Evolutionary conservation across 2,888 invertebrate species (phyloP).

Genomic region (Helleia helle): DNA sequence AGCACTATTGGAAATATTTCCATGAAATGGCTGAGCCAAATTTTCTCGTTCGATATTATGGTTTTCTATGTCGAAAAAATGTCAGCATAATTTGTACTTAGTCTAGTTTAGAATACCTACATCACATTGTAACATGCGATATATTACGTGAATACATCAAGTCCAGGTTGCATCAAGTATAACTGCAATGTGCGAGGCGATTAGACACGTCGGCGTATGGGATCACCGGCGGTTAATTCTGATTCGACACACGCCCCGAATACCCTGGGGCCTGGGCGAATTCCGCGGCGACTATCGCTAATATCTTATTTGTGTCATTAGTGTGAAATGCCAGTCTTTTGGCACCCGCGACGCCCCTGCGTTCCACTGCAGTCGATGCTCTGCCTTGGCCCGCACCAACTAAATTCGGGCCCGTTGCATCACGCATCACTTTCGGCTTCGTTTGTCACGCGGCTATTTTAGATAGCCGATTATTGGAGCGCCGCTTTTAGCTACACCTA

Average conservation of each 20-base stretch:
- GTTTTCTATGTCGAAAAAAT: no score
- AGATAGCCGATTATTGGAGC: conserved; percentile 69
- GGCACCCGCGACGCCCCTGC: conserved; percentile 49
- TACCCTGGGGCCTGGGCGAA: conserved; percentile 40
- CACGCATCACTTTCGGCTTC: conserved; percentile 70
- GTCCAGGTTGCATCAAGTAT: background rate
- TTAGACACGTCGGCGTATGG: conserved; percentile 14
- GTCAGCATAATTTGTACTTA: no score
- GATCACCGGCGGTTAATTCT: conserved; percentile 39
- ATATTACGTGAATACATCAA: no score
- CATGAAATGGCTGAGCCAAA: no score
- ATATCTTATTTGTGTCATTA: conserved; percentile 73
- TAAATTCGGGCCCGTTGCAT: conserved; percentile 71
- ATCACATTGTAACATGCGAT: background rate
- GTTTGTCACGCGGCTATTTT: conserved; percentile 70
- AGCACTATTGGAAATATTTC: no score
- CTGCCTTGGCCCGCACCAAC: conserved; percentile 51
- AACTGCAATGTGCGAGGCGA: conserved; percentile 2
- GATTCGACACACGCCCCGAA: conserved; percentile 50
- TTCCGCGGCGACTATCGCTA: conserved; percentile 54
- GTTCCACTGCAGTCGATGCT: conserved; percentile 61
- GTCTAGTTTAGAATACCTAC: no score
- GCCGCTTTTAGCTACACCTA: conserved; percentile 60
- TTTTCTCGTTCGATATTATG: no score
- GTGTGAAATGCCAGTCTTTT: conserved; percentile 70